A percentile compares a stretch with the other conserved stretches of the same genome.
Conservation (phyloP, 2,113 vertebrate species). For the Zosterops pallidus region DNA sequence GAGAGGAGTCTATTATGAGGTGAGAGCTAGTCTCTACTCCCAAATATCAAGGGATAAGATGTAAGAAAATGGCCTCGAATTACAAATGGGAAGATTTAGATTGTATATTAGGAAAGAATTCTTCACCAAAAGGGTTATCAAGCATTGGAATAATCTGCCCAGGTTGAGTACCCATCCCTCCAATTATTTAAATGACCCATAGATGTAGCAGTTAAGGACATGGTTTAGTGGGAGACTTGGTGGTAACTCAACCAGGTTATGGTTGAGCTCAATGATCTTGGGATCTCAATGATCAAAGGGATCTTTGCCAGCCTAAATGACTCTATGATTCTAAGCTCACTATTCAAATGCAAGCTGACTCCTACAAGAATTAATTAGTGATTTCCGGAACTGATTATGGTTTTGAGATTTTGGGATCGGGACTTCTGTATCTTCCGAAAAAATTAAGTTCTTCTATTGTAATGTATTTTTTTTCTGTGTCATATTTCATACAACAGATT, state of each 20-base stretch:
- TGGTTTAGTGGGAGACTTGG: background rate
- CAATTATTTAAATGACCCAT: background rate
- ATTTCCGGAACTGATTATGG: background rate
- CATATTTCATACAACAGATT: background rate
- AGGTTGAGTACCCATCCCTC: background rate
- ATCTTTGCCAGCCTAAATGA: background rate
- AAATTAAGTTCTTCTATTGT: background rate
- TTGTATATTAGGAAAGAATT: background rate
- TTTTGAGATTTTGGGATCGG: background rate
- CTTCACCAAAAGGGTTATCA: background rate
- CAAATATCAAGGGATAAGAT: background rate
- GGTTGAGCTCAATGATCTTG: fast-evolving
- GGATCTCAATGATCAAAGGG: background rate
- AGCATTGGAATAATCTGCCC: background rate
- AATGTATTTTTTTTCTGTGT: background rate
- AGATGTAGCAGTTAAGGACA: background rate
- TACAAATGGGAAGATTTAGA: background rate
- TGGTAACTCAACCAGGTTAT: background rate
- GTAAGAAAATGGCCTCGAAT: background rate
- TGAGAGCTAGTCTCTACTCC: background rate
- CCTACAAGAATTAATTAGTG: background rate
- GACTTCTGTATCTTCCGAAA: background rate
- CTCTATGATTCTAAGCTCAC: background rate
- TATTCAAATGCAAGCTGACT: conserved; percentile 21
- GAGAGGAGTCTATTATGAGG: fast-evolving